Base-by-base conservation (phyloP, 2,113 vertebrate genomes). In the Epinephelus moara region DNA sequence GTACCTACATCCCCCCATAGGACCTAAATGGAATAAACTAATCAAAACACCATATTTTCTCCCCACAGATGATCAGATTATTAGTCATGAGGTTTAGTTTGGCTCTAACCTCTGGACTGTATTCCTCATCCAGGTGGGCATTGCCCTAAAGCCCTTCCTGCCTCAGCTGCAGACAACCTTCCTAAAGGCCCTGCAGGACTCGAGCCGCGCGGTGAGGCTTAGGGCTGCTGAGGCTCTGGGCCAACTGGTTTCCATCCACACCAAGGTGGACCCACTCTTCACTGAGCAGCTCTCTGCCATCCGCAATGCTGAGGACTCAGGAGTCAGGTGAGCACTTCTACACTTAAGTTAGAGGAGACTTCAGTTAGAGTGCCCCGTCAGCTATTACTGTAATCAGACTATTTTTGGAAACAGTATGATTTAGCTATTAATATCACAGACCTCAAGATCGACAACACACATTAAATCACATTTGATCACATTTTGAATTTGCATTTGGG, bases 91-190 rank as follows among this genome's bases (percentile, higher is more conserved):
- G 37, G 62, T 19, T 17, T 30, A 33, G 30, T 37, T 42, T 70
- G 10, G 14, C 60, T 52, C 19, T 77, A 64, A 83, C 64, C 6
- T 72, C 15, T 81, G 27, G 27, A 23, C 17, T 55, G 1, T 9
- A 0, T 59, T 76, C 13, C 59, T 21, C 56, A n/a, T 55, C 45
- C 82, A 99, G 98, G 98, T 99, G 86, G 98, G 98, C 62, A 97
- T 99, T 62, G 97, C 96, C 68, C 91, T 99, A 93, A 99, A 99
- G 93, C 98, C 98, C 0, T 99, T 99, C 95, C 95, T 99, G 91
- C 98, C 98, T 21, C 98, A 99, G 80, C 92, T 99, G 72, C 98
- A 99, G 95, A 99, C 98, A 82, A 99, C 98, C 33, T 99, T 99
- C 93, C 96, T 98, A 52, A 99, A 99, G 93, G 98, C 98, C 4